phyloP scores from a whole-genome alignment of 2,888 invertebrate genomes.

The Atethmia centrago region DNA sequence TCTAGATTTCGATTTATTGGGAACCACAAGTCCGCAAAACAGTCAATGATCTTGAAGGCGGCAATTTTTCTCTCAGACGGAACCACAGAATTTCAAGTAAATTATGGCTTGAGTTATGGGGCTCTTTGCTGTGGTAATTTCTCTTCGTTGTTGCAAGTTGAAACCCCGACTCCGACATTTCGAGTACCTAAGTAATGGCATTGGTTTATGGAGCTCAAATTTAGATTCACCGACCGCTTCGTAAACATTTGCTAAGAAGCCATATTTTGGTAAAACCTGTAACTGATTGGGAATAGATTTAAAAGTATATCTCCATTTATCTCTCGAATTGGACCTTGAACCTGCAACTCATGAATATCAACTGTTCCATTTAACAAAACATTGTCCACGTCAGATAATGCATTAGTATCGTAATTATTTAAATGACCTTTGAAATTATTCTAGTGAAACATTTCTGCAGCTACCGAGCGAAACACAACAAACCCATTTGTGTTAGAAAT shows the following conservation, averaged over 20 bases:
- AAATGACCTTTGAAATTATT: conserved; percentile 56
- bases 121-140: conserved; percentile 1
- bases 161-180: not conserved
- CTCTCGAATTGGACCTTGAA: conserved; percentile 40
- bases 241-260: not conserved
- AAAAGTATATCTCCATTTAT: conserved; percentile 11
- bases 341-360: conserved; percentile 28
- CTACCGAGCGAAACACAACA: conserved; percentile 20
- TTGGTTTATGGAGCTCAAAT: conserved; percentile 15
- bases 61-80: conserved; percentile 5
- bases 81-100: conserved; percentile 17
- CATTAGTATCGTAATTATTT: conserved; percentile 56
- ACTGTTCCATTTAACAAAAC: conserved; percentile 37
- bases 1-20: not conserved
- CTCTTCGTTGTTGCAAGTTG: conserved; percentile 18
- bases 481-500: conserved; percentile 42
- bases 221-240: not conserved
- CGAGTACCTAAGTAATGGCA: not conserved
- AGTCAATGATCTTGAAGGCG: conserved; percentile 9
- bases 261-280: not conserved
- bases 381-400: conserved; percentile 44
- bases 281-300: not conserved
- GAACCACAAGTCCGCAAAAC: conserved; percentile 25
- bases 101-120: conserved; percentile 23
- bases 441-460: conserved; percentile 42